Evolutionary conservation across 2,113 vertebrate species (phyloP).

Genomic region (Hydrolagus affinis): DNA sequence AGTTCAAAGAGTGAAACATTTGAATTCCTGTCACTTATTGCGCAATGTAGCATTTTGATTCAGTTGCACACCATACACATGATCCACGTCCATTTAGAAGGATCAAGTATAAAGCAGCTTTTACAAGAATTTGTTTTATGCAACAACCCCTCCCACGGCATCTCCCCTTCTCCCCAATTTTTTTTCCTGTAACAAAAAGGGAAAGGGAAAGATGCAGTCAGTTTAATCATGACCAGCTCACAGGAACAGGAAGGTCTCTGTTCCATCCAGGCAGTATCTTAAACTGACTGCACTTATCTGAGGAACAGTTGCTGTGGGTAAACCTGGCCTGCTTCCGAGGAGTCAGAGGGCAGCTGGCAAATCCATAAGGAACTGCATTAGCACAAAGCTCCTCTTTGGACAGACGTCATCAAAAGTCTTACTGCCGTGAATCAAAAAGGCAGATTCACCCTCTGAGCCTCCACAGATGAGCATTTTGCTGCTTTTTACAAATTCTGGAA

Average conservation of each 20-base stretch:
- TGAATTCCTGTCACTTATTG: too few species aligned
- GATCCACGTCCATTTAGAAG: too few species aligned
- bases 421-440: slow-evolving; percentile 33
- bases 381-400: slow-evolving; percentile 44
- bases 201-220: neutral
- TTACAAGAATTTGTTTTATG: too few species aligned
- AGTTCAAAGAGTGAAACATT: too few species aligned
- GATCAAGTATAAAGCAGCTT: too few species aligned
- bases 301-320: slow-evolving; percentile 40
- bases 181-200: too few species aligned
- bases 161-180: too few species aligned
- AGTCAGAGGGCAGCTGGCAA: slow-evolving; percentile 50
- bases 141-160: too few species aligned
- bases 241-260: slow-evolving; percentile 40
- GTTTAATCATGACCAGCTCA: slow-evolving; percentile 32
- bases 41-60: too few species aligned
- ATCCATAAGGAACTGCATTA: slow-evolving; percentile 46
- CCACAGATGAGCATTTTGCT: slow-evolving; percentile 38
- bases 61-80: too few species aligned
- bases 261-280: slow-evolving; percentile 40
- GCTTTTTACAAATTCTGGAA: slow-evolving; percentile 36
- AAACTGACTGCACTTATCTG: slow-evolving; percentile 38
- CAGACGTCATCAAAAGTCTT: slow-evolving; percentile 36
- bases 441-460: slow-evolving; percentile 38
- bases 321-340: slow-evolving; percentile 38